Conservation (phyloP, 1,140 invertebrate species). For the Eumaeus atala region DNA sequence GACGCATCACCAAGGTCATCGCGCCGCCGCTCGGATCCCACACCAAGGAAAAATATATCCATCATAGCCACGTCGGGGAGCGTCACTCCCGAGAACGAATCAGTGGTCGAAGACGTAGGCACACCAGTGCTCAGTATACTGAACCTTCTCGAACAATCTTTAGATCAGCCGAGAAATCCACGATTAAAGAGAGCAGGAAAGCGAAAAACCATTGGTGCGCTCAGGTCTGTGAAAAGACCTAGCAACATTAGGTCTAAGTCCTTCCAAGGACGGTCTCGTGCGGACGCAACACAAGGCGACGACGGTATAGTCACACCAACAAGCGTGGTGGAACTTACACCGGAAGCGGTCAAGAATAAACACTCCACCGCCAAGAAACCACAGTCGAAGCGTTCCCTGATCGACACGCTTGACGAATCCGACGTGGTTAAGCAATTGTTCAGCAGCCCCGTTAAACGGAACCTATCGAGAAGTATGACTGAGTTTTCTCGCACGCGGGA, state of each 20-base stretch:
- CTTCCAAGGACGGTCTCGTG: slow-evolving; percentile 24
- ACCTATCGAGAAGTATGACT: slow-evolving; percentile 65
- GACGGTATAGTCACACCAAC: slow-evolving; percentile 54
- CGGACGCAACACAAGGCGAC: slow-evolving; percentile 20
- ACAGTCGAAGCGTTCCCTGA: slow-evolving; percentile 58
- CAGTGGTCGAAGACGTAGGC: slow-evolving; percentile 37
- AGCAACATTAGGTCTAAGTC: slow-evolving; percentile 34
- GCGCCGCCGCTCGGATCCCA: slow-evolving; percentile 18
- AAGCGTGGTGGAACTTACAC: slow-evolving; percentile 47
- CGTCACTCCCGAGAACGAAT: slow-evolving; percentile 42
- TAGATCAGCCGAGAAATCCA: slow-evolving; percentile 14
- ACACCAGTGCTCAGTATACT: slow-evolving; percentile 54
- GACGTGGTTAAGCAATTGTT: slow-evolving; percentile 67
- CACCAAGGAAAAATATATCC: slow-evolving; percentile 17
- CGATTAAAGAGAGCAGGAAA: slow-evolving; percentile 17
- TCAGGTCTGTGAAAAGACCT: slow-evolving; percentile 22
- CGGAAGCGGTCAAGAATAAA: slow-evolving; percentile 63
- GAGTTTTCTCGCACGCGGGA: slow-evolving; percentile 34
- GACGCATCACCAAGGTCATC: slow-evolving; percentile 39
- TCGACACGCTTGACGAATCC: slow-evolving; percentile 59
- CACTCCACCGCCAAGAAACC: slow-evolving; percentile 70
- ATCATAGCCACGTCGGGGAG: slow-evolving; percentile 21
- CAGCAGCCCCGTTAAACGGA: slow-evolving; percentile 66
- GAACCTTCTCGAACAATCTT: slow-evolving; percentile 36
- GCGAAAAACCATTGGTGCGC: slow-evolving; percentile 37